Evolutionary conservation across 2,888 invertebrate species (phyloP).

Genomic region (Agonopterix arenella): DNA sequence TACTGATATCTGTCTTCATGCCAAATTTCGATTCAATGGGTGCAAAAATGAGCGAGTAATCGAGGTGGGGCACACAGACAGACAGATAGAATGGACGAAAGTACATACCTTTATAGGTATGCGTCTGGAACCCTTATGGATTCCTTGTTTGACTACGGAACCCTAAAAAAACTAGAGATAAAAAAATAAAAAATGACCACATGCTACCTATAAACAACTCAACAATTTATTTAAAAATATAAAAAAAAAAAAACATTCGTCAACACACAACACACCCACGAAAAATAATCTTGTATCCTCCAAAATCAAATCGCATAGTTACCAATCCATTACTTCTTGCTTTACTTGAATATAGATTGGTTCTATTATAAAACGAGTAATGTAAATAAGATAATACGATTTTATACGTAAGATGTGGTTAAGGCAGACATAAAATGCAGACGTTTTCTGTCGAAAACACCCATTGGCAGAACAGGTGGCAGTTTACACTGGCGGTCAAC

Average conservation of each 20-base stretch:
- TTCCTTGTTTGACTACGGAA: too few relatives aligned
- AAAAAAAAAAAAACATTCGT: not conserved
- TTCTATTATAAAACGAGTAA: not conserved
- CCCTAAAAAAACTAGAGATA: too few relatives aligned
- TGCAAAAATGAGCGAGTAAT: too few relatives aligned
- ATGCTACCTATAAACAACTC: too few relatives aligned
- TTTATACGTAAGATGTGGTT: not conserved
- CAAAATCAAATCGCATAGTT: not conserved
- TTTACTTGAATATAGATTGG: not conserved
- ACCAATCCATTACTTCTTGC: not conserved
- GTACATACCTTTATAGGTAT: too few relatives aligned
- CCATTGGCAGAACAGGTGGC: conserved; percentile 24
- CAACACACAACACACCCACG: not conserved
- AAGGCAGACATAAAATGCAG: not conserved
- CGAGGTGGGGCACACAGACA: too few relatives aligned
- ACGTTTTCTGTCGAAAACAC: conserved; percentile 13
- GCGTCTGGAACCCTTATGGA: too few relatives aligned
- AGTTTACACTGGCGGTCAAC: conserved; percentile 16
- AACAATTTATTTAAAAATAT: too few relatives aligned
- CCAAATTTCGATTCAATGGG: too few relatives aligned
- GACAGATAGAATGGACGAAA: too few relatives aligned
- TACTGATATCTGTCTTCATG: too few relatives aligned
- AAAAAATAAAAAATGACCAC: too few relatives aligned
- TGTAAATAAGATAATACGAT: not conserved
- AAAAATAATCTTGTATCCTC: not conserved